Percentiles rank a stretch among this genome's conserved stretches.
phyloP scores from a whole-genome alignment of 1,140 invertebrate genomes.

The Solen grandis region DNA sequence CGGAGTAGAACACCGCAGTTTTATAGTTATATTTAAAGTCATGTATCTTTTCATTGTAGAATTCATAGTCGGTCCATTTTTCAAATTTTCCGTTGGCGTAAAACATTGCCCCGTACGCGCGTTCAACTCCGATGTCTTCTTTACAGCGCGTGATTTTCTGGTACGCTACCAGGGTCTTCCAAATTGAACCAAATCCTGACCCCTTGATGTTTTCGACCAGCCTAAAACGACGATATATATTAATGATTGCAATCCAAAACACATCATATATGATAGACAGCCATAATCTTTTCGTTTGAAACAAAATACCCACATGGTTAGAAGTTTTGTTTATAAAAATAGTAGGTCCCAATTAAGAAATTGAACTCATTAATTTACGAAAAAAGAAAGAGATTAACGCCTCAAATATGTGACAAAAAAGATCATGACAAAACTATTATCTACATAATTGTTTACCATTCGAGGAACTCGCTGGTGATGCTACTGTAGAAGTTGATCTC shows the following conservation, averaged over 20 bases:
- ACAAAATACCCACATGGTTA: too few species aligned
- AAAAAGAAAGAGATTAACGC: too few species aligned
- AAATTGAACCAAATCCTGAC: conserved; percentile 65
- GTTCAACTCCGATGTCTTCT: conserved; percentile 69
- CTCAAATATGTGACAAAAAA: too few species aligned
- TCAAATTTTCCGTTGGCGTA: conserved; percentile 67
- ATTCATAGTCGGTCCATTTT: conserved; percentile 61
- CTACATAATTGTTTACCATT: too few species aligned
- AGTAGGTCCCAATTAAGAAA: too few species aligned
- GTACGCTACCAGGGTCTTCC: conserved; percentile 72
- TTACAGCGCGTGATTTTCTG: conserved; percentile 70
- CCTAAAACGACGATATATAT: too few species aligned
- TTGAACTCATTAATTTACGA: too few species aligned
- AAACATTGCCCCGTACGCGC: conserved; percentile 67
- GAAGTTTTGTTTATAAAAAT: too few species aligned
- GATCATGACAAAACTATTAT: too few species aligned
- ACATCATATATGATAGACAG: too few species aligned
- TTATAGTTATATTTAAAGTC: conserved; percentile 50
- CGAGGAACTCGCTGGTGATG: conserved; percentile 55
- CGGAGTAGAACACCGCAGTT: conserved; percentile 43
- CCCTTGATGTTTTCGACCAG: conserved; percentile 62
- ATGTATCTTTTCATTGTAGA: conserved; percentile 64
- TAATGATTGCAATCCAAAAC: too few species aligned
- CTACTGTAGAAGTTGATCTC: conserved; percentile 69
- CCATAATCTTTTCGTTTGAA: too few species aligned